Base-by-base conservation (phyloP, 2,888 invertebrate species). In the Lasioglossum figueresi region DNA sequence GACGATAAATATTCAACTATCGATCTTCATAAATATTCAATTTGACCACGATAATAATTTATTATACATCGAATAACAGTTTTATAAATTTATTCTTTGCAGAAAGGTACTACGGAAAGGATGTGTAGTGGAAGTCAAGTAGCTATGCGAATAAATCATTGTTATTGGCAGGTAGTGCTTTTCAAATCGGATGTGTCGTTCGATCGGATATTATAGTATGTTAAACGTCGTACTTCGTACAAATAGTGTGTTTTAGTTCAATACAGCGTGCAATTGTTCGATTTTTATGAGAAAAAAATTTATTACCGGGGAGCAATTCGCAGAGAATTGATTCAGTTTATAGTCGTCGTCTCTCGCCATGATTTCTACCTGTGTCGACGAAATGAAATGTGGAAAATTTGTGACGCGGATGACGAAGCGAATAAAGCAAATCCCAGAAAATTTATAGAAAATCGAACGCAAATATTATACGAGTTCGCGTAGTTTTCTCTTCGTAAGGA, bases 201-300 rank as follows among this genome's bases (percentile, higher is more conserved):
- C 52, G 56, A 56, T n/a, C 56, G n/a, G 56, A 56, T n/a, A 56
- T 56, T n/a, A n/a, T n/a, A 56, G 56, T 56, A 56, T 56, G 56
- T 56, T 56, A 56, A 56, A 12, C n/a, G 56, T n/a, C 12, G 56
- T 23, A 56, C n/a, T 56, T 56, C 1, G n/a, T 12, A 3, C n/a
- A n/a, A 56, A n/a, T 56, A 56, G 56, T 56, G 56, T 56, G 12
- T 12, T 56, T 10, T 4, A n/a, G n/a, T 12, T 56, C 56, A 12
- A 27, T 56, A 56, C 56, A 56, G 12, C 8, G n/a, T 4, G n/a
- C 56, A n/a, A 56, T 56, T 56, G 56, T 12, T n/a, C n/a, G n/a
- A 56, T 56, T 56, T 56, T 56, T 56, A 56, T 12, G 56, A n/a
- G 56, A n/a, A 56, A n/a, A n/a, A 56, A n/a, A 56, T 56, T 56